phyloP scores from a whole-genome alignment of 2,888 invertebrate genomes.

The Torymus texanus region DNA sequence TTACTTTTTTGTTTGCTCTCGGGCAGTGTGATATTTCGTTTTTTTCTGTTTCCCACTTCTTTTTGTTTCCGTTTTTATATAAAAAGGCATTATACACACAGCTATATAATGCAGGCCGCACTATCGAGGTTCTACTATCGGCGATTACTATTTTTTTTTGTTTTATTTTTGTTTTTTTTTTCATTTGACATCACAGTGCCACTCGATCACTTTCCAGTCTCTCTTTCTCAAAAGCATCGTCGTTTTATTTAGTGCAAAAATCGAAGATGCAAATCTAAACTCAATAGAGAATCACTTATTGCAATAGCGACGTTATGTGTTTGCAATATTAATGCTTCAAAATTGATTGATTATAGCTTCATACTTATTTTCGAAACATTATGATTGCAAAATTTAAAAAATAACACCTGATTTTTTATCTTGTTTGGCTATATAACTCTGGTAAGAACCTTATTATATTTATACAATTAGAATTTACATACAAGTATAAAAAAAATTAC shows the following conservation, averaged over 20 bases:
- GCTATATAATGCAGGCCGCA: slow-evolving; percentile 40
- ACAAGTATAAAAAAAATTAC: slow-evolving; percentile 8
- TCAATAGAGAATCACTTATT: slow-evolving; percentile 12
- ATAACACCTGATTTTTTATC: neutral
- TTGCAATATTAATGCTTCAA: slow-evolving; percentile 23
- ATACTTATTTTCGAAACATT: slow-evolving; percentile 15
- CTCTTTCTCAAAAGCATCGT: slow-evolving; percentile 44
- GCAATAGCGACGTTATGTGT: slow-evolving; percentile 7
- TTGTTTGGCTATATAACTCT: neutral
- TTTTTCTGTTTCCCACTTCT: slow-evolving; percentile 11
- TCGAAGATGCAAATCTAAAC: slow-evolving; percentile 15
- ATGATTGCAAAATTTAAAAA: neutral
- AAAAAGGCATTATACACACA: slow-evolving; percentile 46
- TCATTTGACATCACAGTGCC: slow-evolving; percentile 49
- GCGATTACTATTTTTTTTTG: slow-evolving; percentile 38
- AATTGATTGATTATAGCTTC: neutral
- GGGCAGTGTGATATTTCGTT: slow-evolving; percentile 49
- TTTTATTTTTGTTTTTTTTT: slow-evolving; percentile 31
- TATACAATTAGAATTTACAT: slow-evolving; percentile 16
- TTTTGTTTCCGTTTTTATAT: slow-evolving; percentile 24
- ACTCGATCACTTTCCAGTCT: slow-evolving; percentile 45
- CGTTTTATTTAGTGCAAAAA: slow-evolving; percentile 12
- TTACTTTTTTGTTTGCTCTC: slow-evolving; percentile 28
- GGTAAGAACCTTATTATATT: neutral
- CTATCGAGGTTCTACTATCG: slow-evolving; percentile 45